phyloP scores from a whole-genome alignment of 1,140 invertebrate species.

The Glomeris maerens region DNA sequence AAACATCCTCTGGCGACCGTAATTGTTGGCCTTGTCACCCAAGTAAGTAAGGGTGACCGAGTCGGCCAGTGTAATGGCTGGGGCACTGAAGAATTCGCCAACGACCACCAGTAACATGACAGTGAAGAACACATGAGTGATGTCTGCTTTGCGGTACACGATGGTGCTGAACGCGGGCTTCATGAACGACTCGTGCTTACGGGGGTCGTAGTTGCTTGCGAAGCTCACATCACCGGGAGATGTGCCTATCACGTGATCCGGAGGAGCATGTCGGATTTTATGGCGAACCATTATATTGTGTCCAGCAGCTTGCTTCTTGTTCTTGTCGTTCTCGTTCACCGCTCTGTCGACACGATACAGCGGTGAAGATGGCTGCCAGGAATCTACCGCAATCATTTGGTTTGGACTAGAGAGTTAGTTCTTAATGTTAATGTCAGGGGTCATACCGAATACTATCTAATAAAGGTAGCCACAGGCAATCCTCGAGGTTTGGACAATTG shows the following conservation, averaged over 20 bases:
- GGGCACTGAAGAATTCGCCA: constrained; percentile 94
- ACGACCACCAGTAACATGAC: constrained; percentile 79
- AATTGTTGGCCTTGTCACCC: constrained; percentile 74
- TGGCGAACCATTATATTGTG: too few relatives aligned
- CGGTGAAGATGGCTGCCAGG: too few relatives aligned
- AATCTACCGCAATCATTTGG: too few relatives aligned
- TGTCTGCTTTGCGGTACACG: constrained; percentile 73
- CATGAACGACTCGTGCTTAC: constrained; percentile 58
- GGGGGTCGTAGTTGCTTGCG: constrained; percentile 66
- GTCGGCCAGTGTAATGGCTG: constrained; percentile 92
- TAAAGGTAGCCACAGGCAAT: too few relatives aligned
- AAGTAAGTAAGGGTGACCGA: constrained; percentile 81
- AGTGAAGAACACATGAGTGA: constrained; percentile 92
- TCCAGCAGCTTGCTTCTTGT: too few relatives aligned
- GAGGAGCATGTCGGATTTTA: too few relatives aligned
- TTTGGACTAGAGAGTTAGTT: too few relatives aligned
- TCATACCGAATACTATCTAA: too few relatives aligned
- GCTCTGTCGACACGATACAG: too few relatives aligned
- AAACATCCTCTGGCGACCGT: constrained; percentile 96
- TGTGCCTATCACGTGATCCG: constrained; percentile 37
- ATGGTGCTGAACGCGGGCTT: constrained; percentile 85
- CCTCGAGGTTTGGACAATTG: too few relatives aligned
- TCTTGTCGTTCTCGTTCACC: too few relatives aligned
- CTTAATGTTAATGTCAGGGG: too few relatives aligned
- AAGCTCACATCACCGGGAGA: constrained; percentile 62